Conservation (phyloP, 2,888 invertebrate genomes). For the Drosophila nr. fundita region DNA sequence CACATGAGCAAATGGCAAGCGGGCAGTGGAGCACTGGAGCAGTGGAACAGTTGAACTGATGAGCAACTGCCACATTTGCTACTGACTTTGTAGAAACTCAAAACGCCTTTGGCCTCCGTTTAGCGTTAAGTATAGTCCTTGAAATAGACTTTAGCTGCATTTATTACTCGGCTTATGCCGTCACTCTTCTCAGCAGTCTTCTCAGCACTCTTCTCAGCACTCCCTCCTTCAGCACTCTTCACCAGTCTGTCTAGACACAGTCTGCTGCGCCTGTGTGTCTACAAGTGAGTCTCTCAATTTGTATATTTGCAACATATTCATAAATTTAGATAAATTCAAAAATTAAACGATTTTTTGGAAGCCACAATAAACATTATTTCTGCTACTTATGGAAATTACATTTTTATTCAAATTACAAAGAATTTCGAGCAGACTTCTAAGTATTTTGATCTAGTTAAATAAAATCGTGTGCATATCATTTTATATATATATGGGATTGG, state of each 20-base stretch:
- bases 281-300: background rate
- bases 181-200: background rate
- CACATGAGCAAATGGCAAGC: background rate
- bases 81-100: conserved; percentile 22
- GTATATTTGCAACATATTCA: background rate
- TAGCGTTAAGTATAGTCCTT: conserved; percentile 21
- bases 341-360: background rate
- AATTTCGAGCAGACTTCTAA: background rate
- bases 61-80: background rate
- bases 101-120: conserved; percentile 6
- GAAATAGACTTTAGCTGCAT: conserved; percentile 31
- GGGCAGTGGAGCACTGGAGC: too few species aligned
- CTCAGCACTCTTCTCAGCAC: background rate
- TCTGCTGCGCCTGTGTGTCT: background rate
- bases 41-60: background rate
- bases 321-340: background rate
- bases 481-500: background rate
- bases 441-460: background rate
- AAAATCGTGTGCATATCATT: background rate
- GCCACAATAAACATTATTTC: background rate
- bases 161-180: conserved; percentile 1
- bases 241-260: background rate
- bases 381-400: background rate
- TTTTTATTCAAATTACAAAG: background rate
- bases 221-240: background rate